Base-by-base conservation (phyloP, 2,888 invertebrate species). In the Drosophila formosana region DNA sequence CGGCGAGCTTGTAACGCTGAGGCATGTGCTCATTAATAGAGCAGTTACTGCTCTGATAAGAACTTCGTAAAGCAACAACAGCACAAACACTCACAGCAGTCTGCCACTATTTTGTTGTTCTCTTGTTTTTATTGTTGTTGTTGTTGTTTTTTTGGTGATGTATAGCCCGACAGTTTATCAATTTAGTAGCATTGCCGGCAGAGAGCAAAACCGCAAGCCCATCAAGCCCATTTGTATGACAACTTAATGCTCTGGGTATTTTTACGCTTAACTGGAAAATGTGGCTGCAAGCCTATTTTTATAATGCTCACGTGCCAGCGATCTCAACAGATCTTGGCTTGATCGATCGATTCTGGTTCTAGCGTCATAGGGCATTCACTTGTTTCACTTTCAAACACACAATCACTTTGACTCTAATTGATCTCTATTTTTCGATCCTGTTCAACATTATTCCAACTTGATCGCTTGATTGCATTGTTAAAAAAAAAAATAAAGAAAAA, bases 111-210 rank as follows among this genome's bases (percentile, higher is more conserved):
- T 8, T 32, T 32, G 6, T 30, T 30, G 7, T 30, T 8, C 8
- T 30, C 8, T 30, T 11, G 11, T 34, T 37, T 11, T 37, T n/a
- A 7, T 30, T 30, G 30, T 6, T 30, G 30, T 30, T 28, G 26
- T 34, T 30, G 4, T 30, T 30, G 30, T 7, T 30, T 34, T 34
- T 11, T 9, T 34, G 34, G 9, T 11, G 1, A 25, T 28, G 52
- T 73, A 60, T 51, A 66, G 47, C n/a, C 3, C 57, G 52, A 74
- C 66, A 67, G 70, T 78, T 83, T 86, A 88, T 86, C 86, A 88
- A 82, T 75, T 77, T 63, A 34, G 23, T 45, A 13, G 3, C 23
- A 65, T 79, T 66, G 62, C 57, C 53, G 65, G 52, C 52, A 61
- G 57, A 37, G 47, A 62, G 43, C 55, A 45, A 57, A 46, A 47